Conservation (phyloP, 2,888 invertebrate species). For the Nemurella pictetii region DNA sequence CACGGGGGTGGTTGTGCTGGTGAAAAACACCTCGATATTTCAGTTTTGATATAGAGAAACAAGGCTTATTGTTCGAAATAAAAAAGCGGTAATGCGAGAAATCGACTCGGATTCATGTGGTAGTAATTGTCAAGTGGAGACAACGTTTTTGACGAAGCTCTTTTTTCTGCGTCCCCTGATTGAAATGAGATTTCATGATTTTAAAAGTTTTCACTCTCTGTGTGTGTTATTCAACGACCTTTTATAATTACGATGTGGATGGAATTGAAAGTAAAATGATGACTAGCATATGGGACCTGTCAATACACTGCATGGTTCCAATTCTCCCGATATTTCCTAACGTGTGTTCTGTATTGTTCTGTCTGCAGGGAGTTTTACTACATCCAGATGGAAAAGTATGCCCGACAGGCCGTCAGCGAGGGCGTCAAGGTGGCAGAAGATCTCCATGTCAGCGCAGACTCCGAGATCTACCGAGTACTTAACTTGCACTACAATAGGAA, state of each 20-base stretch:
- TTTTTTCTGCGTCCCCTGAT: no score
- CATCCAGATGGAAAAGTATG: slow-evolving; percentile 99
- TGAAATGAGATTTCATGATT: no score
- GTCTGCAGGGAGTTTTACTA: slow-evolving; percentile 96
- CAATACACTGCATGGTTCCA: no score
- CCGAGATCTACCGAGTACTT: slow-evolving; percentile 95
- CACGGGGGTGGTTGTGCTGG: background rate
- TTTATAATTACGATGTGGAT: no score
- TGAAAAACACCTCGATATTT: background rate
- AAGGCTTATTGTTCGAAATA: background rate
- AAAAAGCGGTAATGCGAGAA: background rate
- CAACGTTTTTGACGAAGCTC: background rate
- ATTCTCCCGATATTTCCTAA: no score
- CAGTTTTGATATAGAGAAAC: background rate
- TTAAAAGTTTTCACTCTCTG: no score
- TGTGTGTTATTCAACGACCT: no score
- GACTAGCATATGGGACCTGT: no score
- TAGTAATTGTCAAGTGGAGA: background rate
- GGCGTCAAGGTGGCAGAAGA: slow-evolving; percentile 92
- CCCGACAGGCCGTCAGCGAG: slow-evolving; percentile 95
- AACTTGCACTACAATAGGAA: slow-evolving; percentile 99
- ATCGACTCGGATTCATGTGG: no score
- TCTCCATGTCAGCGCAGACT: slow-evolving; percentile 90
- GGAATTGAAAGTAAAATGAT: no score
- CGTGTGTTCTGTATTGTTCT: background rate